phyloP scores from a whole-genome alignment of 2,888 invertebrate species.

The Drosophila flavopinicola region DNA sequence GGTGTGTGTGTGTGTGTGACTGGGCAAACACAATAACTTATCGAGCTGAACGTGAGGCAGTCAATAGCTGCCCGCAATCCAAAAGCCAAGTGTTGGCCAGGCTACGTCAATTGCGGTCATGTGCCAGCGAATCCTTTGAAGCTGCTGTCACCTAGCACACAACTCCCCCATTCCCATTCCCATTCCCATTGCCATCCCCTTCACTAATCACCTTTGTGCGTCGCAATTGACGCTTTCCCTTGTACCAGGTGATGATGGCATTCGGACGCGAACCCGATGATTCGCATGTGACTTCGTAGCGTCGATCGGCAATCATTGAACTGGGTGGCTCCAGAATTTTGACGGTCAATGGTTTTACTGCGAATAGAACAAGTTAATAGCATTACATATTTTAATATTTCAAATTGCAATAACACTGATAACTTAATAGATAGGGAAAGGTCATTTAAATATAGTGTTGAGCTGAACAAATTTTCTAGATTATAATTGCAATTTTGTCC shows the following conservation, averaged over 20 bases:
- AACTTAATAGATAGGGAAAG: background rate
- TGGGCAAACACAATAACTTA: constrained; percentile 79
- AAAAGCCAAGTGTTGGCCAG: constrained; percentile 21
- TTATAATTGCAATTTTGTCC: no score
- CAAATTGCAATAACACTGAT: background rate
- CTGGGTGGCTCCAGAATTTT: constrained; percentile 89
- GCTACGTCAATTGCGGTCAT: constrained; percentile 74
- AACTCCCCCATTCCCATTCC: background rate
- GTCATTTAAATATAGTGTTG: no score
- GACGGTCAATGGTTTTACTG: constrained; percentile 93
- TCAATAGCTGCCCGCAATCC: constrained; percentile 41
- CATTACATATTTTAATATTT: background rate
- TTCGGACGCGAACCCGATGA: constrained; percentile 94
- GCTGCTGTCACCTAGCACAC: background rate
- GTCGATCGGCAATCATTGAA: constrained; percentile 91
- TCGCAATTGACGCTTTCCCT: constrained; percentile 92
- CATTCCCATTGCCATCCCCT: background rate
- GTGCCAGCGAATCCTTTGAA: constrained; percentile 20
- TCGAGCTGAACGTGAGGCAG: constrained; percentile 73
- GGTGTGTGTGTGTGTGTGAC: constrained; percentile 53
- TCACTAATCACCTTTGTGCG: constrained; percentile 89
- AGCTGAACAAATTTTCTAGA: no score
- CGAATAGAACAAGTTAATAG: constrained; percentile 22
- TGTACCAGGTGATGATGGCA: constrained; percentile 95
- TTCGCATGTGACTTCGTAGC: constrained; percentile 93